Evolutionary conservation across 2,888 invertebrate species (phyloP).

Genomic region (Sericinus montela): DNA sequence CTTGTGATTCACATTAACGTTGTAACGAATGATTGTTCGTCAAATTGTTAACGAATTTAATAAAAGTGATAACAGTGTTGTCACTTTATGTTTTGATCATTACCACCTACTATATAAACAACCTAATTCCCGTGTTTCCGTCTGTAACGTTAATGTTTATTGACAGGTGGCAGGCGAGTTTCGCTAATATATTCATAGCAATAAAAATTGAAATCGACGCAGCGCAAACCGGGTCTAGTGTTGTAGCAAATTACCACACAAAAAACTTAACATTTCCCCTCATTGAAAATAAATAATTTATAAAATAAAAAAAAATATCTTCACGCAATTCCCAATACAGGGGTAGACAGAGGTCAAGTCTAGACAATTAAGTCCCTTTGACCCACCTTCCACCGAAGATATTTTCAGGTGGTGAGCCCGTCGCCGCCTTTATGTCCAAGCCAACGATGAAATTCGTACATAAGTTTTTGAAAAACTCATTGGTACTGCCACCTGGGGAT

Average conservation of each 20-base stretch:
- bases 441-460: no score
- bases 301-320: conserved; percentile 9
- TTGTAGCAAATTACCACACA: not conserved
- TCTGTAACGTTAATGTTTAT: not conserved
- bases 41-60: no score
- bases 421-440: no score
- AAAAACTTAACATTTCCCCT: conserved; percentile 11
- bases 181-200: conserved; percentile 8
- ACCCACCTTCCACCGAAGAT: no score
- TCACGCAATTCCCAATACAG: no score
- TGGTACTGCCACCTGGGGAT: no score
- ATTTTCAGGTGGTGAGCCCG: no score
- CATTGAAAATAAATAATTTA: conserved; percentile 18
- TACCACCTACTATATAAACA: not conserved
- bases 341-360: no score
- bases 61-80: no score
- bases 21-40: conserved; percentile 22
- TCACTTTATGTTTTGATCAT: no score
- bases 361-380: no score
- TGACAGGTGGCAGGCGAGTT: conserved; percentile 14
- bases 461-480: no score
- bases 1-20: conserved; percentile 67
- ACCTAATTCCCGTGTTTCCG: conserved; percentile 8
- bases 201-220: conserved; percentile 12
- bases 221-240: not conserved